Conservation (phyloP, 2,113 vertebrate species). For the Pedetes capensis region DNA sequence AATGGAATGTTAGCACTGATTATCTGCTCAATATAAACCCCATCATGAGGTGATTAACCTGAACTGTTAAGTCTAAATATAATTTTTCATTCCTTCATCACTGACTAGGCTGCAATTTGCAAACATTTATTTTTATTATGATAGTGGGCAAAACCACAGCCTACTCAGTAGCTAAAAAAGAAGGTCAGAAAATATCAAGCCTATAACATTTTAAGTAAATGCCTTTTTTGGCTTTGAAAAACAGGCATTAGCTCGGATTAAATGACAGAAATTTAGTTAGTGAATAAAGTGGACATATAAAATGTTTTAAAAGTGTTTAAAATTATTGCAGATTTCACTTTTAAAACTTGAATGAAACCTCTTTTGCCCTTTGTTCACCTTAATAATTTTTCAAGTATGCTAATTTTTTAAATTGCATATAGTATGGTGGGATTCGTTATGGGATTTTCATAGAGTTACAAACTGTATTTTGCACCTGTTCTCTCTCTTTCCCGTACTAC, state of each 20-base stretch:
- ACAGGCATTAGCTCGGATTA: background rate
- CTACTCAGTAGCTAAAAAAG: background rate
- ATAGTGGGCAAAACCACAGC: background rate
- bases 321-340: background rate
- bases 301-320: background rate
- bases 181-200: background rate
- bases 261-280: background rate
- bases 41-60: conserved; percentile 39
- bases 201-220: conserved; percentile 6
- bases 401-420: too few relatives aligned
- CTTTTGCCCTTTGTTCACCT: too few relatives aligned
- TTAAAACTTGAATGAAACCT: background rate
- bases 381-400: too few relatives aligned
- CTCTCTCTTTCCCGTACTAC: too few relatives aligned
- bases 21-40: background rate
- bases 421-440: too few relatives aligned
- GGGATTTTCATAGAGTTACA: too few relatives aligned
- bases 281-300: conserved; percentile 14
- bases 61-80: conserved; percentile 33
- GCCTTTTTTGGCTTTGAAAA: conserved; percentile 11
- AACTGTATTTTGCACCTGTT: too few relatives aligned
- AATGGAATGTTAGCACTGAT: conserved; percentile 8
- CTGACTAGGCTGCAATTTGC: background rate
- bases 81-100: conserved; percentile 16
- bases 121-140: conserved; percentile 16